These are phyloP conservation scores for Scatophagus argus DNA, from an alignment of 2,113 vertebrate species.

Conservation along the genomic window DNA sequence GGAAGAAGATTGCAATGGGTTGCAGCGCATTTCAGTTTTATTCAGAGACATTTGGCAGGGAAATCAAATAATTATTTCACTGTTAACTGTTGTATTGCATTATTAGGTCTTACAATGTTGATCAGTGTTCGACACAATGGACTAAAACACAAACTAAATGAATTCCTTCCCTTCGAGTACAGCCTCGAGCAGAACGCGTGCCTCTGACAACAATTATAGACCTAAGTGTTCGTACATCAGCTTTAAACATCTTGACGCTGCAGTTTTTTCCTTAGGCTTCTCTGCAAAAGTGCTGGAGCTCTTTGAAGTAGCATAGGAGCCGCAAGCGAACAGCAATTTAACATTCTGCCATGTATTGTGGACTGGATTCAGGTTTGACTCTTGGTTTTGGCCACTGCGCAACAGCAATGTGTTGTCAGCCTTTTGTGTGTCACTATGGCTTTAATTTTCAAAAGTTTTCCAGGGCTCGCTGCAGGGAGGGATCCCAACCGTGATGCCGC, in stretches of 20 bases:
- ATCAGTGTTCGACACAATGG: neutral
- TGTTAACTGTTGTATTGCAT: neutral
- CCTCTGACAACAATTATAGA: neutral
- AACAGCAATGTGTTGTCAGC: neutral
- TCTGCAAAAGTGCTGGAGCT: neutral
- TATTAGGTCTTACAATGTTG: neutral
- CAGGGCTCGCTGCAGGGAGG: neutral
- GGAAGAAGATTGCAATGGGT: constrained; percentile 8
- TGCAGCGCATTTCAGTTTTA: neutral
- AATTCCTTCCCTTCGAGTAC: neutral
- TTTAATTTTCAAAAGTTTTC: neutral
- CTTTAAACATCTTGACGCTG: neutral
- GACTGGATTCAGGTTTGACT: too few relatives aligned
- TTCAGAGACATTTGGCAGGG: neutral
- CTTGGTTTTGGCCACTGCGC: neutral
- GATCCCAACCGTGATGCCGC: neutral
- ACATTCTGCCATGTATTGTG: neutral
- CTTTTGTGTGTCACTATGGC: neutral
- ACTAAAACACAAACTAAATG: neutral
- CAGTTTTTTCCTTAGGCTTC: neutral
- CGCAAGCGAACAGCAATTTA: neutral
- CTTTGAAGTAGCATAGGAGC: neutral
- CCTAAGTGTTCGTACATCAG: neutral
- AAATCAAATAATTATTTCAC: neutral
- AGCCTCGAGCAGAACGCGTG: neutral